A percentile compares a stretch with the other conserved stretches of the same genome.
Conservation (phyloP, 1,140 invertebrate genomes). For the Drosophila navojoa region DNA sequence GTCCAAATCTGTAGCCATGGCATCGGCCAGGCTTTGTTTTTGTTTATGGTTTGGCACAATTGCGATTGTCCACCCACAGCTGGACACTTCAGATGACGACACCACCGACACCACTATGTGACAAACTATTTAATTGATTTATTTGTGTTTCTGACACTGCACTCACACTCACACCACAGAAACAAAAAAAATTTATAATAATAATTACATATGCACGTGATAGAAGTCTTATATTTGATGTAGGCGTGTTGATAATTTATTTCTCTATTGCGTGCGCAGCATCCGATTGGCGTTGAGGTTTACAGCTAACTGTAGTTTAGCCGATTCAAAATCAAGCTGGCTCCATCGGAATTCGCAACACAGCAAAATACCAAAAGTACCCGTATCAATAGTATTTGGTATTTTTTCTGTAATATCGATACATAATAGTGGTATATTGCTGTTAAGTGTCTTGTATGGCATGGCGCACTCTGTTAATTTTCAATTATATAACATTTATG, state of each 20-base stretch:
- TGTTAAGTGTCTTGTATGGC: slow-evolving; percentile 6
- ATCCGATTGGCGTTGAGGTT: slow-evolving; percentile 39
- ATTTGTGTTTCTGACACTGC: slow-evolving; percentile 18
- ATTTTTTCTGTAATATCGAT: slow-evolving; percentile 3
- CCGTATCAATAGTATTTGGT: slow-evolving; percentile 6
- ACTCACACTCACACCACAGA: slow-evolving; percentile 18
- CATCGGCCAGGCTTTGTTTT: slow-evolving; percentile 44
- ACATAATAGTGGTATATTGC: neutral
- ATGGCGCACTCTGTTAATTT: slow-evolving; percentile 1
- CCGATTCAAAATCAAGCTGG: slow-evolving; percentile 20
- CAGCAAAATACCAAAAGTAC: slow-evolving; percentile 3
- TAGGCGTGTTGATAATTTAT: slow-evolving; percentile 8
- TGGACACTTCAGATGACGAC: slow-evolving; percentile 22
- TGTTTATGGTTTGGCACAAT: slow-evolving; percentile 21
- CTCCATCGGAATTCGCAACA: slow-evolving; percentile 2
- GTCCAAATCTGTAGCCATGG: slow-evolving; percentile 44
- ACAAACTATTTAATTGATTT: neutral
- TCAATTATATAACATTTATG: neutral
- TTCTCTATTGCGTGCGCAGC: slow-evolving; percentile 30
- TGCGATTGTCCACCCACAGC: neutral
- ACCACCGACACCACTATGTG: slow-evolving; percentile 9
- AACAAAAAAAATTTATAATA: slow-evolving; percentile 24
- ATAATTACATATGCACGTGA: slow-evolving; percentile 28
- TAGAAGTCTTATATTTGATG: slow-evolving; percentile 25
- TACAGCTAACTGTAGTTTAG: slow-evolving; percentile 47